Evolutionary conservation across 2,797 vertebrate genomes (phyloP).

Genomic region (Falco biarmicus): DNA sequence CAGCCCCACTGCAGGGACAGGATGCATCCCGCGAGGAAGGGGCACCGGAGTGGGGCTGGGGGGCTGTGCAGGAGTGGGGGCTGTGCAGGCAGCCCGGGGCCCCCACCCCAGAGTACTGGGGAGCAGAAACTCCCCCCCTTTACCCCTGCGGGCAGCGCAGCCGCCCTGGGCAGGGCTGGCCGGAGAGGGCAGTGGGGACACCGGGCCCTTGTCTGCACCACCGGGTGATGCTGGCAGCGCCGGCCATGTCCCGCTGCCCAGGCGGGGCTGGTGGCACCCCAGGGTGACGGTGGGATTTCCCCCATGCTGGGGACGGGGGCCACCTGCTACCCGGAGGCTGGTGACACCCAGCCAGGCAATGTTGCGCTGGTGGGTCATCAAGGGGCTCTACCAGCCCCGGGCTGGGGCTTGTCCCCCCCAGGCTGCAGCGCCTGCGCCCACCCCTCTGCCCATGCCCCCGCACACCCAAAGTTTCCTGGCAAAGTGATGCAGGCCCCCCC

Average conservation of each 20-base stretch:
- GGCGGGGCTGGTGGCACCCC: neutral
- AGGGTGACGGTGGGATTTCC: neutral
- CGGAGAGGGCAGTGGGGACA: neutral
- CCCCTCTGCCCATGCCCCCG: neutral
- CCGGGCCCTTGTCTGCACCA: fast-evolving
- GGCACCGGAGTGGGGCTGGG: neutral
- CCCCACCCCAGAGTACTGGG: neutral
- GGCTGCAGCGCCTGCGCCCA: neutral
- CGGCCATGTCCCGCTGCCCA: fast-evolving
- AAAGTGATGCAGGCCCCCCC: neutral
- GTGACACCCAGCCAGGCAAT: fast-evolving
- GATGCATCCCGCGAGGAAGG: neutral
- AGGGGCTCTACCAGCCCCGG: neutral
- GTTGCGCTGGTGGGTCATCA: fast-evolving
- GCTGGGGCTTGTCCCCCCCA: neutral
- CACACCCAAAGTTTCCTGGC: neutral
- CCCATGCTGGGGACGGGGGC: neutral
- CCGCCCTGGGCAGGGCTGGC: neutral
- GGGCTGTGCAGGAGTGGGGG: neutral
- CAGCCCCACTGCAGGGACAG: neutral
- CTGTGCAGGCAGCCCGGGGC: neutral
- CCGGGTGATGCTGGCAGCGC: neutral
- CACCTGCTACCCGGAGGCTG: neutral
- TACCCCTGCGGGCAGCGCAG: neutral
- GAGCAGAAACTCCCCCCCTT: neutral